Evolutionary conservation across 2,113 vertebrate genomes (phyloP).

Genomic region (Micromys minutus): DNA sequence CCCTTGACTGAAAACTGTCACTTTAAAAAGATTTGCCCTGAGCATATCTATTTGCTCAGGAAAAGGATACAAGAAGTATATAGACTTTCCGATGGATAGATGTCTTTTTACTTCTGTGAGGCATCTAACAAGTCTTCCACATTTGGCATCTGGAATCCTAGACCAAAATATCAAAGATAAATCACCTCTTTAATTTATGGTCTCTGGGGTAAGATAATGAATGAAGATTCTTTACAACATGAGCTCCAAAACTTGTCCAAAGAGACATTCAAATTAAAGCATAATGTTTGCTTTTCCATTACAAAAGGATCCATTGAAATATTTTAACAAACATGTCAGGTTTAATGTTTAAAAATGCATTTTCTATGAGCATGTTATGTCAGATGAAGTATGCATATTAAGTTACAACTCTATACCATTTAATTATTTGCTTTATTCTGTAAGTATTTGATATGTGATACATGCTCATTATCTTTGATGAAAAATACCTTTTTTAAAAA

Average conservation of each 20-base stretch:
- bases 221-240: neutral
- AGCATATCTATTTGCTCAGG: neutral
- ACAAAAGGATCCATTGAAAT: neutral
- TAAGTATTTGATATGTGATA: conserved; percentile 13
- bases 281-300: neutral
- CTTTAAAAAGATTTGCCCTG: neutral
- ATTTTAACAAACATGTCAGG: neutral
- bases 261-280: neutral
- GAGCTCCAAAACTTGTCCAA: neutral
- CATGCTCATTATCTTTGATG: neutral
- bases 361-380: neutral
- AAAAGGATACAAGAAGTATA: neutral
- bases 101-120: neutral
- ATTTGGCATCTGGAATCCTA: neutral
- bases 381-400: neutral
- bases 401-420: neutral
- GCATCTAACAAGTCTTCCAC: conserved; percentile 13
- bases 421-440: conserved; percentile 12
- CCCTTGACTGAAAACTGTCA: neutral
- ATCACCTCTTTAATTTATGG: neutral
- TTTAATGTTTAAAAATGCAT: conserved; percentile 39
- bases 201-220: neutral
- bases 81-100: neutral
- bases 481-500: neutral
- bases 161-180: conserved; percentile 8